phyloP scores from a whole-genome alignment of 2,888 invertebrate genomes.

The Sturmia bella region DNA sequence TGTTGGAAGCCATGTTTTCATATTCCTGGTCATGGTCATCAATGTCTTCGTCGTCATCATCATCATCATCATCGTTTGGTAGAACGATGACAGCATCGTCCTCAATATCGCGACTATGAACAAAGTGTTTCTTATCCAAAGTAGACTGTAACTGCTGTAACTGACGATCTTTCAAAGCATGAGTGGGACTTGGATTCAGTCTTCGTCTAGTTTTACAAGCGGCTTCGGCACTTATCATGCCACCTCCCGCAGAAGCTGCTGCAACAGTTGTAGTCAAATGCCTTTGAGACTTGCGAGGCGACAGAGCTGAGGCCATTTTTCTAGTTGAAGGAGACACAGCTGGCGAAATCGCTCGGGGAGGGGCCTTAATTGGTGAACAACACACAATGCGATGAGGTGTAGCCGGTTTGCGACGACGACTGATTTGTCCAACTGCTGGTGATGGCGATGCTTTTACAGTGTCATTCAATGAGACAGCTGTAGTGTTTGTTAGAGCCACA shows the following conservation, averaged over 20 bases:
- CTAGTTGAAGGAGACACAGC: conserved; percentile 50
- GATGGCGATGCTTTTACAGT: conserved; percentile 47
- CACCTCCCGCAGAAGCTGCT: conserved; percentile 59
- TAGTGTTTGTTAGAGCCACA: conserved; percentile 77
- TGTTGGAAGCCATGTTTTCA: conserved; percentile 69
- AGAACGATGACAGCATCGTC: conserved; percentile 41
- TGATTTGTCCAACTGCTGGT: conserved; percentile 35
- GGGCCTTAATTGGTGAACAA: conserved; percentile 79
- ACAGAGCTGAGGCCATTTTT: conserved; percentile 69
- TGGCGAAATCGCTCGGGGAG: conserved; percentile 63
- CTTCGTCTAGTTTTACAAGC: conserved; percentile 77
- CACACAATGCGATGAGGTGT: conserved; percentile 85
- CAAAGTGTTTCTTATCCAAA: conserved; percentile 29
- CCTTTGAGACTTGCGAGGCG: conserved; percentile 78
- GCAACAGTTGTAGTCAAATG: conserved; percentile 68
- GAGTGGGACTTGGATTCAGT: conserved; percentile 74
- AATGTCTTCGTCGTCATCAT: conserved; percentile 70
- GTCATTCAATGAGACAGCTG: conserved; percentile 56
- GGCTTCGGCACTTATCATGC: conserved; percentile 65
- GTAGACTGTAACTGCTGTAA: background rate
- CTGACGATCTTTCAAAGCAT: conserved; percentile 47
- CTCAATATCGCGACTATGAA: conserved; percentile 24
- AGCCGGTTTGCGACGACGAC: conserved; percentile 79
- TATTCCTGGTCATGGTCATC: conserved; percentile 72
- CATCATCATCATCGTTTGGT: conserved; percentile 66